Percentiles rank a stretch among this genome's conserved stretches.
phyloP scores from a whole-genome alignment of 2,797 vertebrate genomes.

The Natrix natrix region DNA sequence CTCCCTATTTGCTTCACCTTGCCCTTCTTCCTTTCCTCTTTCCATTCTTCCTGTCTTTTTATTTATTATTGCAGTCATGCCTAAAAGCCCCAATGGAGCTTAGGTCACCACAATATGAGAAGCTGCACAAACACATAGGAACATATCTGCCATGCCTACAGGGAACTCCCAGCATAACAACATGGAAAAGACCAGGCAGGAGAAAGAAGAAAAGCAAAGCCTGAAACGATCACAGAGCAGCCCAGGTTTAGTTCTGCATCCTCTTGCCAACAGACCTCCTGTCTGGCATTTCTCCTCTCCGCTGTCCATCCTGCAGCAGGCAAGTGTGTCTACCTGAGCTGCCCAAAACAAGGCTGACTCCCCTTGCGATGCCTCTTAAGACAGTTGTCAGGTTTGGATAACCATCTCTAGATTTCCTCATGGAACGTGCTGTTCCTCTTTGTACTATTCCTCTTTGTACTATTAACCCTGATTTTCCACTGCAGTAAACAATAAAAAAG shows the following conservation, averaged over 20 bases:
- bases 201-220: background rate
- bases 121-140: constrained; percentile 18
- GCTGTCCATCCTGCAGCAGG: constrained; percentile 20
- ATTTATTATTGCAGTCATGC: background rate
- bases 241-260: background rate
- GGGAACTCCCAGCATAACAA: constrained; percentile 11
- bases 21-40: background rate
- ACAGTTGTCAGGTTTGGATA: constrained; percentile 57
- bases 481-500: constrained; percentile 38
- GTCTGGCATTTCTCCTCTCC: background rate
- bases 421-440: constrained; percentile 29
- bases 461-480: constrained; percentile 54
- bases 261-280: constrained; percentile 12
- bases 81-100: background rate
- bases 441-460: constrained; percentile 20
- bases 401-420: constrained; percentile 46
- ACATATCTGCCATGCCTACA: background rate
- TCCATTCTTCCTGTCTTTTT: constrained; percentile 6
- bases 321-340: constrained; percentile 36
- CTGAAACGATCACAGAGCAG: background rate
- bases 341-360: background rate
- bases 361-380: constrained; percentile 38
- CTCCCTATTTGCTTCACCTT: background rate
- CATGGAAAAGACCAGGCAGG: constrained; percentile 7
- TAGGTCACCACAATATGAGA: constrained; percentile 6